Evolutionary conservation across 2,113 vertebrate species (phyloP).

Genomic region (Ptyas mucosa): DNA sequence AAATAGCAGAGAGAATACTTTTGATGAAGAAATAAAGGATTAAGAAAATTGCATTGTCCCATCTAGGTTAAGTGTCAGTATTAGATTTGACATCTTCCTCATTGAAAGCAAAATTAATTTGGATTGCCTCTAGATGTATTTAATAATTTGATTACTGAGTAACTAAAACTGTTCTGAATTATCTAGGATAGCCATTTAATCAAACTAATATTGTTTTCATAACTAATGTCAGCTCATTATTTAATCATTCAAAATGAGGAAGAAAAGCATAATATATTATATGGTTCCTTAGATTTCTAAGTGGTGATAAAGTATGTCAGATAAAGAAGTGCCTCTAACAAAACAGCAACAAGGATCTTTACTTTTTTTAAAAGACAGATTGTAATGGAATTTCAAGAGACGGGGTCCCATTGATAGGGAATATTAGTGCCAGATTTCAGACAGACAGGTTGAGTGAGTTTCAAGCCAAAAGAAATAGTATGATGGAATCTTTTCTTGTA

Average conservation of each 20-base stretch:
- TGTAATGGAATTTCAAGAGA: background rate
- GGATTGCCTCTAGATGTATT: background rate
- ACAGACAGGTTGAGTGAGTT: background rate
- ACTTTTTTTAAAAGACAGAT: background rate
- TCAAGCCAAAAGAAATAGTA: background rate
- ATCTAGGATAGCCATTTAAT: background rate
- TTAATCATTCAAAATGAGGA: background rate
- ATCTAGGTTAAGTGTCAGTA: background rate
- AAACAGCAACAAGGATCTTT: background rate
- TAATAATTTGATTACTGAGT: background rate
- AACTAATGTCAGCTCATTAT: background rate
- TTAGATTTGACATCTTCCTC: background rate
- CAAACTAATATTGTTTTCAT: no score
- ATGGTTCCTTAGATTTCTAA: background rate
- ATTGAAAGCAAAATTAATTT: background rate
- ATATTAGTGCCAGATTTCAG: background rate
- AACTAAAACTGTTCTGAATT: background rate
- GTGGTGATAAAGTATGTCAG: background rate
- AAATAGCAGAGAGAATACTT: background rate
- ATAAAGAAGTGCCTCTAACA: background rate
- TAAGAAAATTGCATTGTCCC: background rate
- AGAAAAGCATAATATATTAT: background rate
- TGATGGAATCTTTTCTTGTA: background rate
- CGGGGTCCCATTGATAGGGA: background rate
- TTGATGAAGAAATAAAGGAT: background rate